Conservation (phyloP, 1,140 invertebrate species). For the Drosophila mojavensis region DNA sequence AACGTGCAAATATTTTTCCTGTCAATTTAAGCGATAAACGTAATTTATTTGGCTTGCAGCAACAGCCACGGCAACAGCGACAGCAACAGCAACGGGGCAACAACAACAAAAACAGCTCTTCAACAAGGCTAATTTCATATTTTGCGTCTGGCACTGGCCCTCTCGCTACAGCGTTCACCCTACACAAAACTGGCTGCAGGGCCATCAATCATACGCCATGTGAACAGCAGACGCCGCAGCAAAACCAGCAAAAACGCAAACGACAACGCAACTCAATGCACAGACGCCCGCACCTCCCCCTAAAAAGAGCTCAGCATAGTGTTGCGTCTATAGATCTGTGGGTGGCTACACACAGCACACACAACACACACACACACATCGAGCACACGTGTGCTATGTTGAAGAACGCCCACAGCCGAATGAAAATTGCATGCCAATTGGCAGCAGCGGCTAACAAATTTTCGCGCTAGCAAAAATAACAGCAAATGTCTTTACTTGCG, state of each 20-base stretch:
- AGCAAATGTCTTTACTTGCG: constrained; percentile 39
- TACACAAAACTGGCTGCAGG: constrained; percentile 47
- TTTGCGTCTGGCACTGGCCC: constrained; percentile 36
- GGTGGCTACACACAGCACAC: constrained; percentile 29
- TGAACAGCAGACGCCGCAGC: constrained; percentile 61
- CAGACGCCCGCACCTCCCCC: constrained; percentile 9
- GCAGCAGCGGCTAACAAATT: constrained; percentile 44
- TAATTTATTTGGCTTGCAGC: constrained; percentile 55
- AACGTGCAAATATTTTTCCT: constrained; percentile 74
- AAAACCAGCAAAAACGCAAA: constrained; percentile 20
- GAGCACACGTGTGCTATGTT: constrained; percentile 12
- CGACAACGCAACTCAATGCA: constrained; percentile 58
- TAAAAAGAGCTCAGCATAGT: constrained; percentile 6
- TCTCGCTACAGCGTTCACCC: background rate
- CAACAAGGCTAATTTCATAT: constrained; percentile 61
- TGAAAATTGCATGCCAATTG: constrained; percentile 67
- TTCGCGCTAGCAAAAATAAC: constrained; percentile 23
- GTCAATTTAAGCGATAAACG: constrained; percentile 68
- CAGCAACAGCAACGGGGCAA: constrained; percentile 25
- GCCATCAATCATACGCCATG: constrained; percentile 80
- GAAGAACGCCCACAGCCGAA: constrained; percentile 47
- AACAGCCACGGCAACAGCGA: constrained; percentile 25
- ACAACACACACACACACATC: background rate
- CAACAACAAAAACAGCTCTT: constrained; percentile 14
- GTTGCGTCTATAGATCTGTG: constrained; percentile 18